Evolutionary conservation across 2,113 vertebrate genomes (phyloP), one percentile per base, ranked within the genome.

Genomic region (Psilopogon haemacephalus): DNA sequence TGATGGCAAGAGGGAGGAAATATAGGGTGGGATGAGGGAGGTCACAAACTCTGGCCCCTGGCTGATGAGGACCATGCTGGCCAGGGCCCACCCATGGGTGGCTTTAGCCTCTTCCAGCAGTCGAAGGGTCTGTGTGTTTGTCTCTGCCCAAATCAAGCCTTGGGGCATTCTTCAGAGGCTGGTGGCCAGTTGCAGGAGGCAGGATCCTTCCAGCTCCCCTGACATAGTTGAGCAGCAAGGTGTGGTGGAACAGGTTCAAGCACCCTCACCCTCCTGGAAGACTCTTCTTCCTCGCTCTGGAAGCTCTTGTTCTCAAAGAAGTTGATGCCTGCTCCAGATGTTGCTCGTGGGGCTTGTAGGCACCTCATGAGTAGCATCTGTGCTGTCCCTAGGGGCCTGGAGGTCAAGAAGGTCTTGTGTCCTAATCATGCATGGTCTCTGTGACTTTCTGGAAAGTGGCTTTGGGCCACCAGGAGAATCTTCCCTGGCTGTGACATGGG

Each of bases 331-430:
- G 38, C 38, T 63, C 37, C 62, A 40, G 37, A 40, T 40, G 37
- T 42, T 65, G 38, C 63, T 46, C 32, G 7, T 21, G 42, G 16
- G 44, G 14, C 8, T 20, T 8, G 17, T 2, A 5, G 42, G 24
- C 8, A 46, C 42, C 55, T 77, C 1, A 0, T 8, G 24, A 14
- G 62, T 7, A 44, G 28, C 50, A 7, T 4, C 67, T 1, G 1
- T 44, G 11, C 8, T 27, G 2, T 30, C 35, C 64, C 9, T 3
- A 6, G 15, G 62, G 42, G 32, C 14, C 55, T 28, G 37, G 38
- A 33, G 32, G 26, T 9, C 5, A 26, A 18, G 37, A 11, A 54
- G 37, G 17, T 37, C 44, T 23, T 9, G 23, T 0, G 1, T n/a
- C 38, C 8, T 2, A 17, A 14, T 37, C 35, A 3, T 3, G 1